Evolutionary conservation across 2,797 vertebrate genomes (phyloP).

Genomic region (Scolopax bukidnonensis): DNA sequence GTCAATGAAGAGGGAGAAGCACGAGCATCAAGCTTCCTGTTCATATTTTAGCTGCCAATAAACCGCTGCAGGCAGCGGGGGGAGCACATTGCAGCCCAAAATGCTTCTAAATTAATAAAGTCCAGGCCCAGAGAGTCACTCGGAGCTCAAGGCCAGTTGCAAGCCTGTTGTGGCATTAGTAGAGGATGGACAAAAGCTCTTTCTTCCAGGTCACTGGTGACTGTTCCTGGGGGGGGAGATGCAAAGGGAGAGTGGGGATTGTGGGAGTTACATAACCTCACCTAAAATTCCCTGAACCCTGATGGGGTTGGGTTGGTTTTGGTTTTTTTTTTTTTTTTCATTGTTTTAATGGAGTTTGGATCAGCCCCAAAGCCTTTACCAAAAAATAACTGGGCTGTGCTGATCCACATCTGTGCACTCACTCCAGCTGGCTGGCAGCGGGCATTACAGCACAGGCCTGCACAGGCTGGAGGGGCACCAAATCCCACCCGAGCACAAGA

Average conservation of each 20-base stretch:
- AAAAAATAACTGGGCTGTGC: background rate
- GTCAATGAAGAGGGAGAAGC: slow-evolving; percentile 55
- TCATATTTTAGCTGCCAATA: background rate
- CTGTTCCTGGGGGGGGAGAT: background rate
- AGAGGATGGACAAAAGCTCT: background rate
- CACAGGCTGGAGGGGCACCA: background rate
- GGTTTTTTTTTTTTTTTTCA: background rate
- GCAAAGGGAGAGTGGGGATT: background rate
- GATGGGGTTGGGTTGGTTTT: too few species aligned
- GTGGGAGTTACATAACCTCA: background rate
- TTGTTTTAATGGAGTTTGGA: background rate
- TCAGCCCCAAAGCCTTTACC: background rate
- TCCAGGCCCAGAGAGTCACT: background rate
- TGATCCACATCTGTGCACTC: background rate
- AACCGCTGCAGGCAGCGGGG: background rate
- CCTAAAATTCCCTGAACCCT: background rate
- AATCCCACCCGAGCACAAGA: fast-evolving
- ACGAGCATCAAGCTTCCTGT: background rate
- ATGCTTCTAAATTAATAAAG: slow-evolving; percentile 10
- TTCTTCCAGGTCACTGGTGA: background rate
- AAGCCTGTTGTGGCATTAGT: background rate
- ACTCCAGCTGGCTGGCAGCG: background rate
- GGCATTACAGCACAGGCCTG: background rate
- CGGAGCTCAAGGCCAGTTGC: background rate
- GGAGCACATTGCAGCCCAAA: background rate